These are phyloP conservation scores for Trachymyrmex septentrionalis DNA, from an alignment of 1,140 invertebrate species.

Conservation along the genomic window DNA sequence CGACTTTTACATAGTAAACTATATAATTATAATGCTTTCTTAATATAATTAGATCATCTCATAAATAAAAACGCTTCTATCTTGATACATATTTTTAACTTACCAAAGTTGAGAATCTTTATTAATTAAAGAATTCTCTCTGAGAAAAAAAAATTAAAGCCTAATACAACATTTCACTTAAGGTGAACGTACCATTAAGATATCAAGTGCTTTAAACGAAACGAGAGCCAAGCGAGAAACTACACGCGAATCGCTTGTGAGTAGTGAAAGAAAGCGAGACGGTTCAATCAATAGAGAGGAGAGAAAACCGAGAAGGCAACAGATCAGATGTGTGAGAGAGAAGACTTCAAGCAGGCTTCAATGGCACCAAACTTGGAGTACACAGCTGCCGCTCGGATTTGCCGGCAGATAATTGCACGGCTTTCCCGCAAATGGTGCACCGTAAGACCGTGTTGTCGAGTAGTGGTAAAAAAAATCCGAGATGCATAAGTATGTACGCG, in stretches of 20 bases:
- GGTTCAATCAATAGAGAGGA: slow-evolving; percentile 20
- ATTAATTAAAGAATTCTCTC: slow-evolving; percentile 42
- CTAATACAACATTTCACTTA: slow-evolving; percentile 1
- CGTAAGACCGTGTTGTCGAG: slow-evolving; percentile 63
- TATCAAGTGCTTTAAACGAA: slow-evolving; percentile 79
- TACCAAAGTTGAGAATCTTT: background rate
- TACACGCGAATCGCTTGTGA: slow-evolving; percentile 47
- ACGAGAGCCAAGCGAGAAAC: slow-evolving; percentile 60
- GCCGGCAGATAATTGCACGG: slow-evolving; percentile 83
- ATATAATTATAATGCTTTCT: background rate
- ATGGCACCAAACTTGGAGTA: slow-evolving; percentile 80
- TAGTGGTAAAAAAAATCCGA: slow-evolving; percentile 68
- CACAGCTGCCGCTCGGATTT: slow-evolving; percentile 84
- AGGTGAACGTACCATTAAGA: slow-evolving; percentile 80
- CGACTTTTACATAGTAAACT: background rate
- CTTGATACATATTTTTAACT: background rate
- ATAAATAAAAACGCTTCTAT: slow-evolving; percentile 14
- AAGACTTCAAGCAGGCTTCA: slow-evolving; percentile 18
- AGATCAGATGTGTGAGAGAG: slow-evolving; percentile 30
- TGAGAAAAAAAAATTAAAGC: background rate
- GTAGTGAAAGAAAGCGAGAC: slow-evolving; percentile 16
- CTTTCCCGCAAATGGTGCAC: slow-evolving; percentile 85
- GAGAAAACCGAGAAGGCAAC: slow-evolving; percentile 22
- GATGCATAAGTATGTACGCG: slow-evolving; percentile 74
- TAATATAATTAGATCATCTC: background rate